Evolutionary conservation across 2,888 invertebrate species (phyloP).

Genomic region (Neoascia interrupta): DNA sequence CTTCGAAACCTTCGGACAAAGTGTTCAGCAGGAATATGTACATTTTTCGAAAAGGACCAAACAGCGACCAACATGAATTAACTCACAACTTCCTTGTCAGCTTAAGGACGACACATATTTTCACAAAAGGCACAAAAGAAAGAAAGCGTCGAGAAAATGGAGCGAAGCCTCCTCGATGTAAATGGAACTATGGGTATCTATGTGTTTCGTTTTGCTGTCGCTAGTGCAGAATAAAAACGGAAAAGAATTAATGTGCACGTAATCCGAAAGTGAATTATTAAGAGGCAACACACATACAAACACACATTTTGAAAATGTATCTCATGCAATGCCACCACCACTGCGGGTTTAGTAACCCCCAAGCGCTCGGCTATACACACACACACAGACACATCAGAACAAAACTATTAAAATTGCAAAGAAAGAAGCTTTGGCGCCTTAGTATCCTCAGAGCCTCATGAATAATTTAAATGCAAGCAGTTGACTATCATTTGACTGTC

Average conservation of each 20-base stretch:
- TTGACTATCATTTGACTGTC: conserved; percentile 43
- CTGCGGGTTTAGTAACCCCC: conserved; percentile 57
- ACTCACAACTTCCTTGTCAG: conserved; percentile 56
- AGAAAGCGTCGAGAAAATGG: neutral
- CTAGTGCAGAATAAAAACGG: conserved; percentile 10
- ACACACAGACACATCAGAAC: too few species aligned
- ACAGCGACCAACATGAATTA: conserved; percentile 28
- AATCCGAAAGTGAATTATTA: conserved; percentile 65
- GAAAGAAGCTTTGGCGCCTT: conserved; percentile 31
- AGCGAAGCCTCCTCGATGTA: neutral
- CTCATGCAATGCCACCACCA: conserved; percentile 22
- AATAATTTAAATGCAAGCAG: conserved; percentile 60
- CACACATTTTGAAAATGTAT: too few species aligned
- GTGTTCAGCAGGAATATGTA: neutral
- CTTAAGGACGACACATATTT: conserved; percentile 53
- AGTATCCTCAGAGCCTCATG: conserved; percentile 43
- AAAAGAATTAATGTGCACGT: conserved; percentile 58
- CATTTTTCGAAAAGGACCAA: neutral
- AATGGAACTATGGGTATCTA: neutral
- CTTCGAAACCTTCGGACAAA: neutral
- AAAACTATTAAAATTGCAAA: conserved; percentile 52
- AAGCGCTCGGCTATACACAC: too few species aligned
- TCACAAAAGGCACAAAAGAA: conserved; percentile 15
- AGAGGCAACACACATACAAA: conserved; percentile 32
- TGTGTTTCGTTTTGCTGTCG: conserved; percentile 11